Evolutionary conservation across 2,888 invertebrate species (phyloP).

Genomic region (Calliopum simillimum): DNA sequence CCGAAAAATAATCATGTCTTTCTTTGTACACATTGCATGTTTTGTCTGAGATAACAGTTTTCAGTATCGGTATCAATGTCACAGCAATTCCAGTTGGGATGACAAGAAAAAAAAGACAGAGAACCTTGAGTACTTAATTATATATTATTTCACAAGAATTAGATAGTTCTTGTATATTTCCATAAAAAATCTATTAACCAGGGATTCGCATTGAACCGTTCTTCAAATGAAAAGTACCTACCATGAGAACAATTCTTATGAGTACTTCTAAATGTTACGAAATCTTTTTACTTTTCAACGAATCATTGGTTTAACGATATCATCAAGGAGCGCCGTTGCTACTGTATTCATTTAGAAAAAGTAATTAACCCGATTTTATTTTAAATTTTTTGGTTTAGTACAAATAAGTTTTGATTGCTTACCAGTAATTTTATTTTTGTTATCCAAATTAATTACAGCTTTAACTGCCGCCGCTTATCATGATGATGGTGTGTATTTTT

Average conservation of each 20-base stretch:
- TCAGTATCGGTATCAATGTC: slow-evolving; percentile 21
- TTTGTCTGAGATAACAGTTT: slow-evolving; percentile 8
- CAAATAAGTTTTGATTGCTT: background rate
- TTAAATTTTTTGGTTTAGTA: background rate
- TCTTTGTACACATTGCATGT: slow-evolving; percentile 20
- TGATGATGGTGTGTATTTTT: slow-evolving; percentile 45
- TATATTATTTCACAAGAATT: no score
- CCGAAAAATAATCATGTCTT: slow-evolving; percentile 28
- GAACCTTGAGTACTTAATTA: background rate
- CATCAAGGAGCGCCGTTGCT: no score
- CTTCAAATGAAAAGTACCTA: no score
- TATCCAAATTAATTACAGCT: slow-evolving; percentile 64
- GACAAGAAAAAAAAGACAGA: background rate
- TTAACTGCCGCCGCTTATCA: slow-evolving; percentile 62
- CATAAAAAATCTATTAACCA: no score
- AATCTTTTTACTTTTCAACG: no score
- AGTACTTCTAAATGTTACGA: no score
- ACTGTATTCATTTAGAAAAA: no score
- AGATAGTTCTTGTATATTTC: no score
- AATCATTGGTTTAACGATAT: no score
- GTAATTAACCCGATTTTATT: no score
- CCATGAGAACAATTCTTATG: no score
- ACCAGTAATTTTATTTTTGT: slow-evolving; percentile 45
- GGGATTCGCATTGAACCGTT: no score
- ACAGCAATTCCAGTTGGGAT: slow-evolving; percentile 34